Evolutionary conservation across 1,140 invertebrate species (phyloP).

Genomic region (Dendroctonus valens): DNA sequence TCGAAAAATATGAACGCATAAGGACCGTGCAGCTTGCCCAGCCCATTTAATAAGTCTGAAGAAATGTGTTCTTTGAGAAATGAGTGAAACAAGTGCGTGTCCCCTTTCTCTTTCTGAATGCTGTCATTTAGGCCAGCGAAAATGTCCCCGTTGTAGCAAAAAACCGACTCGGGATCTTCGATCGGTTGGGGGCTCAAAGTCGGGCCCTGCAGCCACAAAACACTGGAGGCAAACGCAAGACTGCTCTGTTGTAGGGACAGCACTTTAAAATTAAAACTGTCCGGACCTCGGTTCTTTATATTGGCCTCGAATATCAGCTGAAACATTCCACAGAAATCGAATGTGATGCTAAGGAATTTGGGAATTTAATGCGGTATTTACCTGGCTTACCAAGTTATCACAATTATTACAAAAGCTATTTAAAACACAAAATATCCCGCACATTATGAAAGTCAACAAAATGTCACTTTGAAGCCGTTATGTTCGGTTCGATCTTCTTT

Average conservation of each 20-base stretch:
- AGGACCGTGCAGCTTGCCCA: slow-evolving; percentile 71
- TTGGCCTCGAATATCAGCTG: slow-evolving; percentile 51
- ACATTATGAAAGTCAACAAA: slow-evolving; percentile 15
- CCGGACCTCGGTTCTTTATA: slow-evolving; percentile 55
- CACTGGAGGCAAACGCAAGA: slow-evolving; percentile 63
- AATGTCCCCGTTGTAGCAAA: slow-evolving; percentile 83
- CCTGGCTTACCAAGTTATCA: slow-evolving; percentile 29
- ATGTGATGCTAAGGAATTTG: background rate
- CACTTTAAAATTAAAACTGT: slow-evolving; percentile 45
- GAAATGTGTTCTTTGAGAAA: slow-evolving; percentile 44
- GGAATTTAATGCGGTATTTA: background rate
- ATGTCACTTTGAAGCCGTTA: no score
- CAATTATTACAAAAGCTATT: slow-evolving; percentile 28
- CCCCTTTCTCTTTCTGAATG: slow-evolving; percentile 43
- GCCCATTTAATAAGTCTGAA: slow-evolving; percentile 44
- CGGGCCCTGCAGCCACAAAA: slow-evolving; percentile 71
- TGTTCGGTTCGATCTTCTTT: no score
- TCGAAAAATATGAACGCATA: slow-evolving; percentile 82
- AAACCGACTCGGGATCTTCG: slow-evolving; percentile 56
- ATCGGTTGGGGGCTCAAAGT: slow-evolving; percentile 60
- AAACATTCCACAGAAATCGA: slow-evolving; percentile 20
- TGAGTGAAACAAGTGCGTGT: slow-evolving; percentile 51
- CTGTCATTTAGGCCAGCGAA: slow-evolving; percentile 55
- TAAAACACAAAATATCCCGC: slow-evolving; percentile 29
- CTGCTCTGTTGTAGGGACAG: slow-evolving; percentile 56